Evolutionary conservation across 2,888 invertebrate species (phyloP).

Genomic region (Diabrotica balteata): DNA sequence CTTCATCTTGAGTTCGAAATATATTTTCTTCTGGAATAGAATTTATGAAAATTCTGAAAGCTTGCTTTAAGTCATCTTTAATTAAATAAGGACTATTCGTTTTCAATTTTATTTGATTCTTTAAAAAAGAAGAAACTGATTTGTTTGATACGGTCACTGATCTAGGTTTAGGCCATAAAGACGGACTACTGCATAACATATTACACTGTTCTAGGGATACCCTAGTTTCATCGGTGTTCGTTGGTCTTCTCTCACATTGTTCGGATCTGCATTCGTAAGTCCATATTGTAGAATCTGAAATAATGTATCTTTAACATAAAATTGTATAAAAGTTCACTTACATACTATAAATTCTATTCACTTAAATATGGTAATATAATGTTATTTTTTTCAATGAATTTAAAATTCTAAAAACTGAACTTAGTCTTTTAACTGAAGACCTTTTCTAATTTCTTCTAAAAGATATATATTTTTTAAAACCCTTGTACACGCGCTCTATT

Average conservation of each 20-base stretch:
- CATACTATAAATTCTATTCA: too few relatives aligned
- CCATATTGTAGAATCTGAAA: constrained; percentile 59
- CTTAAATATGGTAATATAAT: too few relatives aligned
- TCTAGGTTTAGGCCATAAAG: constrained; percentile 80
- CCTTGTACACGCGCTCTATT: too few relatives aligned
- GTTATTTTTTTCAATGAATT: too few relatives aligned
- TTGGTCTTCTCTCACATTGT: constrained; percentile 66
- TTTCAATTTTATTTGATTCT: constrained; percentile 62
- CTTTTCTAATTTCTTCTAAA: too few relatives aligned
- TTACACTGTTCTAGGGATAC: constrained; percentile 72
- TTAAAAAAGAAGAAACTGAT: constrained; percentile 65
- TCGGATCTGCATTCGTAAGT: constrained; percentile 73
- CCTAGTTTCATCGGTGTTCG: constrained; percentile 56
- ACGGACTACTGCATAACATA: constrained; percentile 73
- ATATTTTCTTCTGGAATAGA: constrained; percentile 36
- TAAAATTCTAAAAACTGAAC: too few relatives aligned
- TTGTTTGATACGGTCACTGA: constrained; percentile 68
- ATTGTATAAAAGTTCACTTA: not conserved
- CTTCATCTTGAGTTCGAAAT: constrained; percentile 16
- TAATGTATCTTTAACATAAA: constrained; percentile 9
- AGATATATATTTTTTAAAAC: too few relatives aligned
- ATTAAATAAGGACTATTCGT: constrained; percentile 57
- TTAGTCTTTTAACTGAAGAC: too few relatives aligned
- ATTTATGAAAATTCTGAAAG: constrained; percentile 60
- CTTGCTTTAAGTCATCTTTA: constrained; percentile 59